Conservation (phyloP, 2,797 vertebrate genomes). For the Podargus strigoides region DNA sequence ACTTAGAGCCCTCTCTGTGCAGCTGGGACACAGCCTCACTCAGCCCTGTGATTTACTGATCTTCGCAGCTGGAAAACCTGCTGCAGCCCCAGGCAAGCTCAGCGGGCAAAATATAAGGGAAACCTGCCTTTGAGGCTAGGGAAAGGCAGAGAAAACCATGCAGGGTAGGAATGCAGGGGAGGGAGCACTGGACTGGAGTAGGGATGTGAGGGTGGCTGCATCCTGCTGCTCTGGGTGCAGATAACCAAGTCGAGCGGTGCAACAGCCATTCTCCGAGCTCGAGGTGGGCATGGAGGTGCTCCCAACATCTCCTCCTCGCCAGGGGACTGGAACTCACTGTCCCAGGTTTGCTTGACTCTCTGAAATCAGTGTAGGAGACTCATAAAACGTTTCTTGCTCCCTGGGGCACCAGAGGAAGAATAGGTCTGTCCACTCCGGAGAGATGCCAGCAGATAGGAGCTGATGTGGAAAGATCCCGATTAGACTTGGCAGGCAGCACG, state of each 20-base stretch:
- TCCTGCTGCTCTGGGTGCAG: fast-evolving
- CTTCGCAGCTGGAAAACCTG: not conserved
- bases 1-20: fast-evolving
- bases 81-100: not conserved
- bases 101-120: fast-evolving
- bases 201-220: fast-evolving
- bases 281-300: not conserved
- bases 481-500: slow-evolving; percentile 3
- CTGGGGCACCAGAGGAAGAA: not conserved
- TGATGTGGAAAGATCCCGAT: not conserved
- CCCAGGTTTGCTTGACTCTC: not conserved
- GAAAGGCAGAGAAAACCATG: not conserved
- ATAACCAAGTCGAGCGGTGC: fast-evolving
- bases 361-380: fast-evolving
- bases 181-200: fast-evolving
- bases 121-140: not conserved
- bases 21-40: not conserved
- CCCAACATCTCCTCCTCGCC: fast-evolving
- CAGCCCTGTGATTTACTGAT: fast-evolving
- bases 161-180: not conserved
- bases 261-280: not conserved
- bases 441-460: not conserved
- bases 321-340: not conserved
- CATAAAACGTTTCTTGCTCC: not conserved
- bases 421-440: not conserved